Evolutionary conservation across 2,888 invertebrate genomes (phyloP).

Genomic region (Scelioninae gen. 1): DNA sequence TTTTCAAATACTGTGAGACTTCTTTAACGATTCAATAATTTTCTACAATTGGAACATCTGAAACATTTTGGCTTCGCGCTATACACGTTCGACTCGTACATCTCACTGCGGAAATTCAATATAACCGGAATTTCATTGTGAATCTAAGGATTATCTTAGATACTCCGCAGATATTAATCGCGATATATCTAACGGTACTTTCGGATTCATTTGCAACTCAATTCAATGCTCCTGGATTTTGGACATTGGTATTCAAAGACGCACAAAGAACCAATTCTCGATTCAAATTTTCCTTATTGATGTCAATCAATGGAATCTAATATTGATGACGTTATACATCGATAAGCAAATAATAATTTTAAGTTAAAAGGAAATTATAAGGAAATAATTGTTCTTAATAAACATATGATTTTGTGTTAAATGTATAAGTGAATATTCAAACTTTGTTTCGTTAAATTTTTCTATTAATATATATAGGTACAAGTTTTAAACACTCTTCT

Average conservation of each 20-base stretch:
- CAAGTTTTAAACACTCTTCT: no score
- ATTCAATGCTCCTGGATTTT: constrained; percentile 15
- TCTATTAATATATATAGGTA: no score
- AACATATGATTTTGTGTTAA: no score
- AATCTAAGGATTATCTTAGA: constrained; percentile 34
- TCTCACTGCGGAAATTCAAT: constrained; percentile 29
- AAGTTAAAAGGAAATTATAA: no score
- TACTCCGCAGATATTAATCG: constrained; percentile 29
- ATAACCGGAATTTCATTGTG: constrained; percentile 32
- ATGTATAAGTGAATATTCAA: no score
- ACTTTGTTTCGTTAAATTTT: no score
- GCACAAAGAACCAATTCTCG: constrained; percentile 18
- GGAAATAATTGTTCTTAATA: no score
- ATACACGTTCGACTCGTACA: not conserved
- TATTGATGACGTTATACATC: constrained; percentile 13
- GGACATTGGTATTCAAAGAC: constrained; percentile 8
- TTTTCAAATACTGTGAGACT: not conserved
- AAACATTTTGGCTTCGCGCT: constrained; percentile 1
- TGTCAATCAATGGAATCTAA: constrained; percentile 24
- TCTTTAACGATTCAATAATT: not conserved
- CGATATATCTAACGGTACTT: constrained; percentile 28
- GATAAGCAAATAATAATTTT: constrained; percentile 6
- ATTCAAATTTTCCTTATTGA: constrained; percentile 7
- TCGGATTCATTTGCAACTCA: constrained; percentile 11
- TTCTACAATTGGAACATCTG: not conserved